Conservation (phyloP, 1,140 invertebrate species). For the Potamilus streckersoni region DNA sequence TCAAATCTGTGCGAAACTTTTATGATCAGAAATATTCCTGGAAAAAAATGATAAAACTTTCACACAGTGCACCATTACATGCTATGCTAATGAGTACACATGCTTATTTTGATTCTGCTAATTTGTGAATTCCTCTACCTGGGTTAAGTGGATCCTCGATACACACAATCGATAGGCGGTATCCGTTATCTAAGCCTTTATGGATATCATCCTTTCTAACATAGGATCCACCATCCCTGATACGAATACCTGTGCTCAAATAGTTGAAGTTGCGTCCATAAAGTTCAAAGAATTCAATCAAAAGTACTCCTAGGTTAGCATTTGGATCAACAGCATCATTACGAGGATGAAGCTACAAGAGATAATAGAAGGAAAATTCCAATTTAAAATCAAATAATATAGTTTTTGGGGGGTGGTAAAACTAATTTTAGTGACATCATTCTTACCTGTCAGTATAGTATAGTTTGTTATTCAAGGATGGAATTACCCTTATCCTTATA, state of each 20-base stretch:
- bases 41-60: too few species aligned
- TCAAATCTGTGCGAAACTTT: too few species aligned
- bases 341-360: constrained; percentile 79
- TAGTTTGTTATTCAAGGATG: too few species aligned
- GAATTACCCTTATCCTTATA: too few species aligned
- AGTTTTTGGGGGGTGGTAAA: too few species aligned
- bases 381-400: too few species aligned
- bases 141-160: constrained; percentile 98
- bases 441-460: too few species aligned
- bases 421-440: too few species aligned
- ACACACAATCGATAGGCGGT: constrained; percentile 91
- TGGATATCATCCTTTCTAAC: constrained; percentile 95
- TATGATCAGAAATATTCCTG: too few species aligned
- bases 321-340: constrained; percentile 71
- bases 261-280: constrained; percentile 97
- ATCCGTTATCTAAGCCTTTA: constrained; percentile 91
- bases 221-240: constrained; percentile 94
- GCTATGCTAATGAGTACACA: too few species aligned
- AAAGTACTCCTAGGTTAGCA: constrained; percentile 90
- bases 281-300: constrained; percentile 98
- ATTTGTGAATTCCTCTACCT: constrained; percentile 65
- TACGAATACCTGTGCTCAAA: constrained; percentile 91
- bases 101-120: too few species aligned
- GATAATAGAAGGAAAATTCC: not conserved
- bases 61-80: too few species aligned